Evolutionary conservation across 2,797 vertebrate genomes (phyloP), one percentile per base, ranked within the genome.

Genomic region (Decapterus maruadsi): DNA sequence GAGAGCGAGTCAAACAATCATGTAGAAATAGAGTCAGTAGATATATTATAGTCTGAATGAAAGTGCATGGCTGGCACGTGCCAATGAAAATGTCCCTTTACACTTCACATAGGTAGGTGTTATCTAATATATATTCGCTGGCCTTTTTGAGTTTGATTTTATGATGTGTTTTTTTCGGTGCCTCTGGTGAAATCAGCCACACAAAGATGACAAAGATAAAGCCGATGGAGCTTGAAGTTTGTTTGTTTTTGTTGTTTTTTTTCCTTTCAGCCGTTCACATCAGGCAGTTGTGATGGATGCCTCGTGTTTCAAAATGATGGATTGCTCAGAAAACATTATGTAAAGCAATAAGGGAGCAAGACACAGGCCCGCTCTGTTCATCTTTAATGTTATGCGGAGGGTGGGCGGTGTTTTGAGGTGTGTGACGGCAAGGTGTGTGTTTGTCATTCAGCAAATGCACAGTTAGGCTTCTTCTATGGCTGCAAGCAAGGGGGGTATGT

Each of bases 401-500:
- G 59, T 71, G 45, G 1, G 7, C 16, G 51, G n/a, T 42, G 9
- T 45, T 56, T 56, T 31, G 54, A 42, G 36, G 43, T 63, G 43
- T 68, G 56, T 42, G 68, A 60, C 13, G 66, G 45, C 9, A 45
- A 17, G 50, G 65, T 78, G 77, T 85, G 90, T 91, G 88, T 93
- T 91, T 94, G 93, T 94, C 91, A 20, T 84, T 88, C 90, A 93
- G 86, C 92, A 94, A 88, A 94, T 80, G 82, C 87, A 77, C 81
- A 45, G 60, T 53, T 11, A 61, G 55, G 60, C 68, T 40, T 4
- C 61, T 57, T 63, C 14, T 51, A 14, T 11, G 56, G 54, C 43
- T 38, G 62, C 53, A 69, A 58, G 70, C 29, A 57, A 61, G 22
- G 40, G 51, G 14, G 26, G 26, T 26, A 26, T 26, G 26, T 51